These are phyloP conservation scores for Etheostoma nigrum DNA, from an alignment of 2,797 vertebrate genomes.

Conservation along the genomic window DNA sequence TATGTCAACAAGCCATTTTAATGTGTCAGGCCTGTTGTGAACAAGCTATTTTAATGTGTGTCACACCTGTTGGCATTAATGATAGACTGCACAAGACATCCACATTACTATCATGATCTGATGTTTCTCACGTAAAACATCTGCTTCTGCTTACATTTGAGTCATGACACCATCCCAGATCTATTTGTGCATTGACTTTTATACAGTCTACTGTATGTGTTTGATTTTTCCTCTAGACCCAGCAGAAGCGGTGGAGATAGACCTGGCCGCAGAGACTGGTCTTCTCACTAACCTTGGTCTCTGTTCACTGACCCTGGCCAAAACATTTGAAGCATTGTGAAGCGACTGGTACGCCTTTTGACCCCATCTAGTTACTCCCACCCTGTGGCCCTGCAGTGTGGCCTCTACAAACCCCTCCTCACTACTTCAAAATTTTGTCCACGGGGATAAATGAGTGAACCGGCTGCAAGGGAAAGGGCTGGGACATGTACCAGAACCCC, in stretches of 20 bases:
- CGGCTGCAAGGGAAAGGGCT: slow-evolving; percentile 80
- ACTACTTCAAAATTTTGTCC: slow-evolving; percentile 66
- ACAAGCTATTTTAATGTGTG: slow-evolving; percentile 5
- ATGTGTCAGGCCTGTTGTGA: background rate
- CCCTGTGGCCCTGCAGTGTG: slow-evolving; percentile 49
- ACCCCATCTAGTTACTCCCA: slow-evolving; percentile 31
- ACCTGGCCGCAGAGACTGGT: slow-evolving; percentile 52
- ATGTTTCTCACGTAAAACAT: slow-evolving; percentile 21
- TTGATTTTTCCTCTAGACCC: slow-evolving; percentile 50
- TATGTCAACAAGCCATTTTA: slow-evolving; percentile 9
- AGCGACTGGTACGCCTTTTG: slow-evolving; percentile 25
- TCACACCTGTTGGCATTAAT: background rate
- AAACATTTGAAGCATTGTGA: slow-evolving; percentile 60
- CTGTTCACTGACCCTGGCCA: slow-evolving; percentile 47
- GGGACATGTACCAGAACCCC: slow-evolving; percentile 87
- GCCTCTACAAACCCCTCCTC: slow-evolving; percentile 55
- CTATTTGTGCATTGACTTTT: background rate
- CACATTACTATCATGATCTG: background rate
- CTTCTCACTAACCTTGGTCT: slow-evolving; percentile 53
- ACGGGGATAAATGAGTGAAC: slow-evolving; percentile 86
- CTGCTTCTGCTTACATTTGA: slow-evolving; percentile 1
- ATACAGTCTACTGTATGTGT: slow-evolving; percentile 27
- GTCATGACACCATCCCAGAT: slow-evolving; percentile 1
- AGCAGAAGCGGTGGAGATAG: slow-evolving; percentile 72
- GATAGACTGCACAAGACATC: background rate